Evolutionary conservation across 2,113 vertebrate species (phyloP), one percentile per base, ranked within the genome.

Genomic region (Zapus hudsonius): DNA sequence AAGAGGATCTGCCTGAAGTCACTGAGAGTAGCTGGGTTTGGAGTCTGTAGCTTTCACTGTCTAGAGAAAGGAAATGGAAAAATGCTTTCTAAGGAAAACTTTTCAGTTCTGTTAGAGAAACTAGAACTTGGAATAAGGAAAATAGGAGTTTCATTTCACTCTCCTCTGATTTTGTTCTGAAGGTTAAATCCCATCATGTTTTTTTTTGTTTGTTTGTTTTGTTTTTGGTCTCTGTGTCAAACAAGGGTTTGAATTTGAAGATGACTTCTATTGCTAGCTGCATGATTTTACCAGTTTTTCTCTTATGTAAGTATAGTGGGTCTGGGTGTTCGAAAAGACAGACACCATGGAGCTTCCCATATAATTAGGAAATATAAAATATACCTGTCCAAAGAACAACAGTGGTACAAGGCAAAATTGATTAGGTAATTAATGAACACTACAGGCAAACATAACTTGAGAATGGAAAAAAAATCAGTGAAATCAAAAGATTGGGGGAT

Each of bases 141-240:
- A 91, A 57, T 19, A 57, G 47, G 38, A 29, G 52, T 82, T 47
- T 73, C 55, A 27, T 83, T 36, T 47, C 57, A 63, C 31, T 93
- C 10, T 5, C n/a, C 22, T 84, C 59, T 87, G 82, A 91, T 76
- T 80, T 72, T 93, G 66, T 79, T 57, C 36, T 93, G 85, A 93
- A 47, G 69, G 67, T 42, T 76, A 84, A 80, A 91, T 87, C 76
- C 33, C 16, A 63, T 70, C 36, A 87, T 10, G 52, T 52, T 15
- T 52, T 52, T 47, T n/a, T n/a, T n/a, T n/a, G n/a, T n/a, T n/a
- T n/a, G n/a, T n/a, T n/a, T n/a, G n/a, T n/a, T 36, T 1, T 84
- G 27, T 23, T 75, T 73, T 87, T 76, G 40, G 40, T 88, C 17
- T 90, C 36, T 96, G 42, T 85, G 47, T 95, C 72, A 86, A 91